Base-by-base conservation (phyloP, 2,113 vertebrate species). In the Sinocyclocheilus anshuiensis region DNA sequence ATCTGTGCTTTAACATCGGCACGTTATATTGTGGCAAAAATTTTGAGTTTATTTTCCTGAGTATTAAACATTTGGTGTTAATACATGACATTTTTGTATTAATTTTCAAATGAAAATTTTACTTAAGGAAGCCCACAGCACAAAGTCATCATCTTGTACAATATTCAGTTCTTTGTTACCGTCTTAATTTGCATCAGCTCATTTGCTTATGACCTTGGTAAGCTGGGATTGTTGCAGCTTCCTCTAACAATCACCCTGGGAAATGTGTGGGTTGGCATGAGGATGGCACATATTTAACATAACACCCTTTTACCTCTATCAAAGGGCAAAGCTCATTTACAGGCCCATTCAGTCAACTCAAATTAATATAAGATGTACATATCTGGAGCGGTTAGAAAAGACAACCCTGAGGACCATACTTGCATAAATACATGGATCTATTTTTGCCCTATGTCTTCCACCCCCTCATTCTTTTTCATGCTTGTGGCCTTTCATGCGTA, bases 211-310 rank as follows among this genome's bases (percentile, higher is more conserved):
- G 81, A 83, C 81, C 65, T 83, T 83, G 81, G 20, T 53, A 55
- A 10, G 24, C 42, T 71, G 1, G 81, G 63, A 53, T 50, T n/a
- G n/a, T 26, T 69, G n/a, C 80, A 65, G 33, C n/a, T 75, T 75
- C 13, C 55, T 76, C 4, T 57, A 24, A 5, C 77, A 29, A 50
- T 48, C 67, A 74, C 53, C 50, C 36, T 74, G 85, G 67, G 50
- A 86, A 83, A 86, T 80, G 65, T 74, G 75, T 86, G 53, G 26
- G 55, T 48, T 84, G 76, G 75, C 81, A 81, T 67, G 33, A 48
- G 85, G 75, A 29, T 55, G 69, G 69, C 57, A 76, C 39, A 22
- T 50, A 81, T 83, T 77, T 29, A 69, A 78, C 33, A 76, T 72
- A 26, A 24, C 80, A 33, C 8, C 45, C 57, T 81, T 61, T 81